Evolutionary conservation across 2,888 invertebrate genomes (phyloP), one percentile per base, ranked within the genome.

Genomic region (Tenthredo scrophulariae): DNA sequence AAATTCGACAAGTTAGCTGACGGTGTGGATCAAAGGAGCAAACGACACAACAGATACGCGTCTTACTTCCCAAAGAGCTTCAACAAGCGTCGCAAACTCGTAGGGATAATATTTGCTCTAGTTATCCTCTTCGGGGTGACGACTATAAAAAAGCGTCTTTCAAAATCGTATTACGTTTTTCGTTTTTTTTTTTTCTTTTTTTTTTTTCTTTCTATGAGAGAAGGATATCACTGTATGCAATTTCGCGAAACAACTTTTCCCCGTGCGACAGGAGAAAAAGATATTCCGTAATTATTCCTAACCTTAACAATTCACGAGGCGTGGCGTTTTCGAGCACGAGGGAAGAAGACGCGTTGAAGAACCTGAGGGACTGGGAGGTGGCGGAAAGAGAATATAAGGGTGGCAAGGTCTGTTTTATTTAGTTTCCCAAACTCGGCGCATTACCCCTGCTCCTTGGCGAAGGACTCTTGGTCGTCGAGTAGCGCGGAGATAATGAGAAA

Each of bases 401-500:
- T 54, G 62, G 80, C 72, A 22, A 67, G 80, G 75, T 87, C 86
- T 86, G 85, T 87, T 88, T 87, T 87, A 86, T 87, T 88, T 86
- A 87, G 86, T 87, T 88, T 87, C 85, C 85, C 83, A 86, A 74
- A 87, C 85, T 86, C 86, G 29, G 62, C 62, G 62, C 75, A 72
- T 58, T 84, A 72, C 85, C 70, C 65, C 75, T 40, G 82, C 84
- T 67, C 72, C 77, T 74, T 37, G 80, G 43, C 79, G 50, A n/a
- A 58, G 75, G 67, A 43, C 67, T 83, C 65, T 86, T 62, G 70
- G 54, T 29, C 83, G 83, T 83, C 70, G 83, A 83, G 83, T 83
- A 84, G 87, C 67, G 85, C 87, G 72, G 50, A 84, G 89, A 89
- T 90, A 90, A 90, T 90, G 90, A 90, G 90, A 90, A 90, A 90